Base-by-base conservation (phyloP, 2,888 invertebrate genomes). In the Phyllotreta cruciferae region DNA sequence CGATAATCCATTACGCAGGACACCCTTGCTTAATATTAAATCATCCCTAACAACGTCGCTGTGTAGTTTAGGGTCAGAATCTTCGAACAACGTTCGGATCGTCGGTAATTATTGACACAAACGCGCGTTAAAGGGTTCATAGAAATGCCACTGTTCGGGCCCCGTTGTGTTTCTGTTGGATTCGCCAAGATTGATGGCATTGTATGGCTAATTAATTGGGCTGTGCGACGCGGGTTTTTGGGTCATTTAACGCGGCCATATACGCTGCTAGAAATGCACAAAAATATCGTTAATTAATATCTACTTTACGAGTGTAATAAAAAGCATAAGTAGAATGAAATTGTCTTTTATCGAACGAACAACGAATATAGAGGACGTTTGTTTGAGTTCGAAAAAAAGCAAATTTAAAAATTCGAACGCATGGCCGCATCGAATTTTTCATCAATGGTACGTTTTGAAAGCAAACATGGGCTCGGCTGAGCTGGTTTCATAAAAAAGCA, bases 21-120 rank as follows among this genome's bases (percentile, higher is more conserved):
- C 38, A 38, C 60, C 60, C 53, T 60, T 62, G 62, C 50, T 62
- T 37, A 62, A 62, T 62, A 62, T 62, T 62, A 52, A 52, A 62
- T 62, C 56, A 56, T 56, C 61, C 38, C 52, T 56, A 56, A 56
- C 53, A 56, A 56, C 50, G 47, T 60, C 60, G 54, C 24, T 60
- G 35, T 49, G 52, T 60, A 60, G 58, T 52, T 24, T 52, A 52
- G 52, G 52, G 52, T 37, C 13, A 52, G 38, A 52, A 52, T 52
- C 52, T 52, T 52, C 37, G 52, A 14, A 52, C 52, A 52, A 52
- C 38, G 52, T 52, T 52, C 10, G 37, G 6, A 52, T 52, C 38
- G 13, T 49, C 52, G n/a, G 37, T 52, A 52, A 52, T 52, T 52
- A 52, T 52, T 52, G 37, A 52, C 37, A 52, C 52, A 52, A 52